Evolutionary conservation across 2,797 vertebrate genomes (phyloP), one percentile per base, ranked within the genome.

Genomic region (Crypturellus tataupa): DNA sequence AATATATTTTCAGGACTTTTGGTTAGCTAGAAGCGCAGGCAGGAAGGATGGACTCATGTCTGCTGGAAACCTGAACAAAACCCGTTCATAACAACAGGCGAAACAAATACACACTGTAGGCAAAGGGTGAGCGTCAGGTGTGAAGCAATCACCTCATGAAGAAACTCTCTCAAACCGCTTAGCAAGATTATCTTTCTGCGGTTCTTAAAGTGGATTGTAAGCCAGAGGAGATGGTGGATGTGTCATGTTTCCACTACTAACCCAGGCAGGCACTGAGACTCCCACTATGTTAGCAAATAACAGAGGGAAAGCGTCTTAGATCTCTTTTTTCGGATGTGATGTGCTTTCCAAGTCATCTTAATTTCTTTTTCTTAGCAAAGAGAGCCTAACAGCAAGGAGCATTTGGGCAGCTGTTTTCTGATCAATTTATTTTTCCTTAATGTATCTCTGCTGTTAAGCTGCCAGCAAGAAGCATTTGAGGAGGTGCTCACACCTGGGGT

Each of bases 51-150:
- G 53, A 56, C 17, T 19, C 29, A 19, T 56, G 53, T n/a, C 53
- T 56, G 53, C 29, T 31, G 29, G 25, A 31, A 42, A 12, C 17
- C n/a, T 24, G 24, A 77, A 53, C 0, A 4, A 85, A 80, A 10
- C 4, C 3, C 11, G 44, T 10, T 13, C 15, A 4, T 16, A 87
- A 8, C 10, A 69, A 1, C 27, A 10, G 21, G 35, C 0, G 1
- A 60, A 80, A 70, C 42, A 65, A 75, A 17, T 0, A 1, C 1
- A 5, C 0, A 3, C 8, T 58, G 27, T 2, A 7, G 19, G 4
- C 51, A 76, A 6, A 29, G 33, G 33, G 25, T 51, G 35, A 25
- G 44, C 49, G 55, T 8, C 47, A n/a, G 4, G 6, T 8, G 44
- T 62, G 21, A 60, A 81, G 58, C 4, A 7, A 6, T 6, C 12